These are phyloP conservation scores for Drosophila rellima DNA, from an alignment of 2,888 invertebrate species.

Conservation along the genomic window DNA sequence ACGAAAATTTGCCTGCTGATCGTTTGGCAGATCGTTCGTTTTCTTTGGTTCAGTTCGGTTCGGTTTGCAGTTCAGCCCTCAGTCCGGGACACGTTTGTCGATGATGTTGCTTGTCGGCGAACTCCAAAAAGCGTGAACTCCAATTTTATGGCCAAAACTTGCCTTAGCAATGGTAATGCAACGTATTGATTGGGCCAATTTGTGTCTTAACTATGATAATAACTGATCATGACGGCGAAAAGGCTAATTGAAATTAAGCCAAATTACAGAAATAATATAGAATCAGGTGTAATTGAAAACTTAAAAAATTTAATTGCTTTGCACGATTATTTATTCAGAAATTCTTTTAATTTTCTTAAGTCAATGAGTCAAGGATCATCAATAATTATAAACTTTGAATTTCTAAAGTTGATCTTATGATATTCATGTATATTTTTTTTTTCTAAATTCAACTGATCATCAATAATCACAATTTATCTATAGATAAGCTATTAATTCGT, in stretches of 20 bases:
- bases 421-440: no score
- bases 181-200: conserved; percentile 44
- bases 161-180: conserved; percentile 2
- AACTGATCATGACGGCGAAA: conserved; percentile 23
- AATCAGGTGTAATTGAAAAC: not conserved
- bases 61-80: conserved; percentile 27
- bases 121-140: conserved; percentile 37
- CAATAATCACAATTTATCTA: no score
- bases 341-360: no score
- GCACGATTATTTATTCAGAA: not conserved
- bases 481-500: not conserved
- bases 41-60: conserved; percentile 14
- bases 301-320: not conserved
- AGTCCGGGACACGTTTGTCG: conserved; percentile 40
- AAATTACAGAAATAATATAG: not conserved
- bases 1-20: conserved; percentile 68
- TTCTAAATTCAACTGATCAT: not conserved
- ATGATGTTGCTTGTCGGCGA: conserved; percentile 38
- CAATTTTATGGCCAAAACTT: conserved; percentile 10
- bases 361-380: not conserved
- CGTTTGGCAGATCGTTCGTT: conserved; percentile 64
- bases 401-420: not conserved
- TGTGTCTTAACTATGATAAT: conserved; percentile 31
- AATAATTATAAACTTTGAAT: not conserved
- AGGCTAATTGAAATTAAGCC: conserved; percentile 43